Evolutionary conservation across 2,113 vertebrate genomes (phyloP), one percentile per base, ranked within the genome.

Genomic region (Bufo gargarizans): DNA sequence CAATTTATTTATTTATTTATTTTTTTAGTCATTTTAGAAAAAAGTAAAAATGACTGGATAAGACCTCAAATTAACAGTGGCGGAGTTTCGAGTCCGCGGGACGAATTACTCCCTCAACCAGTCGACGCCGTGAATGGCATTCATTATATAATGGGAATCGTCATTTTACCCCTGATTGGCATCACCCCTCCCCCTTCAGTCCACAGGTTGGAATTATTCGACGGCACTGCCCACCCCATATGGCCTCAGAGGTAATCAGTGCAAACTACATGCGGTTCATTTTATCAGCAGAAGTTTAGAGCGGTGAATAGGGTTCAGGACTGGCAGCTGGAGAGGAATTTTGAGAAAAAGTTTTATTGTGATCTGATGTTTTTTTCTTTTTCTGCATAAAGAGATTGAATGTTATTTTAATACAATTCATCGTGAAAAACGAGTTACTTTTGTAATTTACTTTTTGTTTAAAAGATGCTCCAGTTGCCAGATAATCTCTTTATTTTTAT

Each of bases 91-190:
- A 90, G 81, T 13, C 43, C 49, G 90, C 33, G 33, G 91, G 91
- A 59, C 47, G 33, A 63, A 87, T 33, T 89, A 85, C 56, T 90
- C 56, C 91, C 20, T 49, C 16, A 58, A 81, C 90, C 86, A 1
- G 77, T 59, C 80, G 84, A 65, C 90, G 69, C 87, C 89, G 84
- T 53, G 88, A 93, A 92, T 89, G 92, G 90, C 93, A 94, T 93
- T 91, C 90, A 93, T 93, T 90, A 90, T 93, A 95, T 95, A 94
- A 95, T 94, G 90, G 94, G 92, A 33, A 90, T 93, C 92, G 90
- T 95, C 90, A 92, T 93, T 93, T 91, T 89, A 58, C 19, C 79
- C 93, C 92, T 94, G 94, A 95, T 93, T 93, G 92, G 69, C 89
- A 88, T 82, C 84, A 58, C 85, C 80, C 86, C 85, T 45, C 59